These are phyloP conservation scores for Seira ritae DNA, from an alignment of 2,888 invertebrate species.

Conservation along the genomic window DNA sequence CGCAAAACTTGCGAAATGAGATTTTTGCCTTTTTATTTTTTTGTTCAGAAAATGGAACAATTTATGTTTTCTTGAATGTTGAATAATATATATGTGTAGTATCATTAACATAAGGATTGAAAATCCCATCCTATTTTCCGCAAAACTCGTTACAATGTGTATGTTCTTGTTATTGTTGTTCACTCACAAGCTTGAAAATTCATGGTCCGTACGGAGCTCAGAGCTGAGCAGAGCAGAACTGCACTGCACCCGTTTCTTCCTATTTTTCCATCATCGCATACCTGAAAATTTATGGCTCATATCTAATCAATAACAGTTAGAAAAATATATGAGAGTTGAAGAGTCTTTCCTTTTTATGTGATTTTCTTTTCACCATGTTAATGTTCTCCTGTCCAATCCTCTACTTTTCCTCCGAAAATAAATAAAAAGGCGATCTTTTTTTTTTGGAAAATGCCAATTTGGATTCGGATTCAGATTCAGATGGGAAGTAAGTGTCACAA, in stretches of 20 bases:
- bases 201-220: constrained; percentile 19
- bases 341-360: constrained; percentile 37
- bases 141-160: background rate
- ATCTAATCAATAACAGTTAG: constrained; percentile 64
- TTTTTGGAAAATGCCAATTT: background rate
- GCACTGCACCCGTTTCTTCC: background rate
- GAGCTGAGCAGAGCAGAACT: background rate
- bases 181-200: constrained; percentile 18
- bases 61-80: background rate
- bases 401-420: background rate
- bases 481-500: constrained; percentile 30
- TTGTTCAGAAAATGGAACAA: constrained; percentile 12
- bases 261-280: constrained; percentile 41
- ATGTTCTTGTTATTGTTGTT: constrained; percentile 14
- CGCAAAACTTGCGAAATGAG: background rate
- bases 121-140: constrained; percentile 1
- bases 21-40: background rate
- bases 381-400: constrained; percentile 39
- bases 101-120: too few relatives aligned
- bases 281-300: constrained; percentile 65
- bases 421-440: background rate
- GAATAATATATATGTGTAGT: constrained; percentile 15
- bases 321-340: constrained; percentile 44
- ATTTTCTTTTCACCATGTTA: constrained; percentile 46
- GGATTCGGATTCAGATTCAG: constrained; percentile 24